phyloP scores from a whole-genome alignment of 2,888 invertebrate species.

The Disparrhopalites patrizii region DNA sequence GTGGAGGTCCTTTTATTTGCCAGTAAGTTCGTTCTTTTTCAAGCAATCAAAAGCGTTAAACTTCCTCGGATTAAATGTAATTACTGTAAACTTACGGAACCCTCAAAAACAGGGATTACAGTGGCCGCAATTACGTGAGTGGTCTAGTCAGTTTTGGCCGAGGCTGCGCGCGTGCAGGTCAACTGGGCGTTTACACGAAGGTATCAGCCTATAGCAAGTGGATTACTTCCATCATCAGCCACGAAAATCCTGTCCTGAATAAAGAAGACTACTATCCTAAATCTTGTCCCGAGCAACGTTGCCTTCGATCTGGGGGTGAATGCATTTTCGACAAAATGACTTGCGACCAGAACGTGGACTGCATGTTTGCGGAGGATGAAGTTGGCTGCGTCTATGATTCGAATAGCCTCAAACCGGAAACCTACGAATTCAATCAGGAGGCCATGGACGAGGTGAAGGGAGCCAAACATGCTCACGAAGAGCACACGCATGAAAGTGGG shows the following conservation, averaged over 20 bases:
- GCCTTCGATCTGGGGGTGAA: slow-evolving; percentile 53
- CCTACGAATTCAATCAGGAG: slow-evolving; percentile 3
- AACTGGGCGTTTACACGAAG: slow-evolving; percentile 78
- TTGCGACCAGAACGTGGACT: slow-evolving; percentile 72
- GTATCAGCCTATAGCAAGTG: slow-evolving; percentile 53
- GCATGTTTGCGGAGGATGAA: slow-evolving; percentile 73
- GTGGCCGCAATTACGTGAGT: slow-evolving; percentile 71
- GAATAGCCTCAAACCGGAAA: neutral
- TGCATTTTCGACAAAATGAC: slow-evolving; percentile 64
- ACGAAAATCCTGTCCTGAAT: slow-evolving; percentile 4
- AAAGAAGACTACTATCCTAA: neutral
- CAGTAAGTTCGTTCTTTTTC: slow-evolving; percentile 24
- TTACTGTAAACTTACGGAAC: too few species aligned
- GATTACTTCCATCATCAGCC: slow-evolving; percentile 36
- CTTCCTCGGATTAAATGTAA: too few species aligned
- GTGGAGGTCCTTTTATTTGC: slow-evolving; percentile 41
- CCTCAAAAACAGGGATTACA: slow-evolving; percentile 54
- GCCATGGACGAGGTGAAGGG: slow-evolving; percentile 12
- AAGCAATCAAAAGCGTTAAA: too few species aligned
- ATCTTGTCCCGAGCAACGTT: slow-evolving; percentile 6
- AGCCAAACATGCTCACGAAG: slow-evolving; percentile 8
- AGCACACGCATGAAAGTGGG: slow-evolving; percentile 8
- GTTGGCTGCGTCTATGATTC: slow-evolving; percentile 57
- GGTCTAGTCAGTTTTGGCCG: slow-evolving; percentile 84
- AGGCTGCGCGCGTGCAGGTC: slow-evolving; percentile 73